phyloP scores from a whole-genome alignment of 2,113 vertebrate genomes.

The Chelonoidis abingdonii region DNA sequence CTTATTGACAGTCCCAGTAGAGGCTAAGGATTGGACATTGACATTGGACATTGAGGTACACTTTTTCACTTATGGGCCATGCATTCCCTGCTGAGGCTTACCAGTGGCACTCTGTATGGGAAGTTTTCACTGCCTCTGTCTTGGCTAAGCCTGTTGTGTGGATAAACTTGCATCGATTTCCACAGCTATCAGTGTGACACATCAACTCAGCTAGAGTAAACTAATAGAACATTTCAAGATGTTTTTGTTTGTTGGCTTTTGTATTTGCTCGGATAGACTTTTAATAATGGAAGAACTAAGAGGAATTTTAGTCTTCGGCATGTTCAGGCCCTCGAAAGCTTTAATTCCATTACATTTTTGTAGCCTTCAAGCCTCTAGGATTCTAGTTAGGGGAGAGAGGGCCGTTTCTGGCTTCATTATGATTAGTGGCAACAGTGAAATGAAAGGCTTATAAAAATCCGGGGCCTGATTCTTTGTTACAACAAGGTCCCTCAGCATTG shows the following conservation, averaged over 20 bases:
- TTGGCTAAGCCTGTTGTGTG: not conserved
- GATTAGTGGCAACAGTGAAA: not conserved
- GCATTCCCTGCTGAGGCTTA: not conserved
- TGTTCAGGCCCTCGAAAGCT: not conserved
- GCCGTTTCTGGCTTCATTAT: not conserved
- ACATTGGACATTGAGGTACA: not conserved
- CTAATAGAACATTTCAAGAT: not conserved
- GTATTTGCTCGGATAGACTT: not conserved
- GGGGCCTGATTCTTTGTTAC: not conserved
- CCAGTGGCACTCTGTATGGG: not conserved
- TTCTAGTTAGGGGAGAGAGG: not conserved
- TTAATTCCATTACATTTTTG: not conserved
- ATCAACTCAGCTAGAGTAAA: not conserved
- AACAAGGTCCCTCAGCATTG: not conserved
- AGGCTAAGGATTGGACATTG: accelerated
- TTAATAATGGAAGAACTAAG: constrained; percentile 11
- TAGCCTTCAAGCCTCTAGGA: not conserved
- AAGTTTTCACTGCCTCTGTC: not conserved
- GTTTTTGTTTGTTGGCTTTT: not conserved
- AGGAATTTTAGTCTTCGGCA: constrained; percentile 28
- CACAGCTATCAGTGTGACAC: not conserved
- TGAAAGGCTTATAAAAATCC: not conserved
- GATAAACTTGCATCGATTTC: not conserved
- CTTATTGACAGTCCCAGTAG: not conserved
- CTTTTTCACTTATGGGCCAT: not conserved